Percentiles rank a stretch among this genome's conserved stretches.
Conservation (phyloP, 2,888 invertebrate genomes). For the Holacanthella duospinosa region DNA sequence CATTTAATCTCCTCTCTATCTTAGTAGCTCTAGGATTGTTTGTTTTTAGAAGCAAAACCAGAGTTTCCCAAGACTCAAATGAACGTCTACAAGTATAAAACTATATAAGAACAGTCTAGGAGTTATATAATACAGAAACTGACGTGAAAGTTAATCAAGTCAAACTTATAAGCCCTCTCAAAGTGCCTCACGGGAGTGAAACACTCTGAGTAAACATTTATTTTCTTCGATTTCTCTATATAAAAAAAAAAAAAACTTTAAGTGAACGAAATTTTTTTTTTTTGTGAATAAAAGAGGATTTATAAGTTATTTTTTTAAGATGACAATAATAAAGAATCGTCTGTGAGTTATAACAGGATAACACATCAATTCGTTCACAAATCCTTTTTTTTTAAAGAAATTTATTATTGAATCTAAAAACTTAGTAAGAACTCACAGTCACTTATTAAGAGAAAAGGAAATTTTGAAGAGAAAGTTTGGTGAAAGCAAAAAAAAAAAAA, state of each 20-base stretch:
- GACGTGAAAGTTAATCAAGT: constrained; percentile 6
- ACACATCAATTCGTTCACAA: background rate
- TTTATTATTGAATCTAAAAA: background rate
- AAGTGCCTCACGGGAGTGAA: background rate
- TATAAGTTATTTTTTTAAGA: background rate
- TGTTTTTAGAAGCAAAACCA: background rate
- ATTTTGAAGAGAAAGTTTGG: background rate
- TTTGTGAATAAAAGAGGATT: constrained; percentile 4
- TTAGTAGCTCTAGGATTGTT: background rate
- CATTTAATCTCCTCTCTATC: background rate
- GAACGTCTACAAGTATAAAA: background rate
- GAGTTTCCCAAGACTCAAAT: background rate
- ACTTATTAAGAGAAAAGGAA: background rate
- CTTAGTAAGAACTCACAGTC: background rate
- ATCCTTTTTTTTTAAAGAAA: background rate
- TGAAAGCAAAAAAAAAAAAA: background rate
- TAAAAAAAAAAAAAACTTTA: background rate
- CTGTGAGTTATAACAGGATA: background rate
- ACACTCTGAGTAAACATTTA: constrained; percentile 2
- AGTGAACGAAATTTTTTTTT: too few species aligned
- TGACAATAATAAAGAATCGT: background rate
- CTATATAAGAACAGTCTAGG: background rate
- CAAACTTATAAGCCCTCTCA: background rate
- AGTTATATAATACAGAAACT: background rate
- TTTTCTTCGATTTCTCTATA: background rate